Percentiles rank a stretch among this genome's conserved stretches.
phyloP scores from a whole-genome alignment of 2,113 vertebrate species.

The Calyptomena viridis region DNA sequence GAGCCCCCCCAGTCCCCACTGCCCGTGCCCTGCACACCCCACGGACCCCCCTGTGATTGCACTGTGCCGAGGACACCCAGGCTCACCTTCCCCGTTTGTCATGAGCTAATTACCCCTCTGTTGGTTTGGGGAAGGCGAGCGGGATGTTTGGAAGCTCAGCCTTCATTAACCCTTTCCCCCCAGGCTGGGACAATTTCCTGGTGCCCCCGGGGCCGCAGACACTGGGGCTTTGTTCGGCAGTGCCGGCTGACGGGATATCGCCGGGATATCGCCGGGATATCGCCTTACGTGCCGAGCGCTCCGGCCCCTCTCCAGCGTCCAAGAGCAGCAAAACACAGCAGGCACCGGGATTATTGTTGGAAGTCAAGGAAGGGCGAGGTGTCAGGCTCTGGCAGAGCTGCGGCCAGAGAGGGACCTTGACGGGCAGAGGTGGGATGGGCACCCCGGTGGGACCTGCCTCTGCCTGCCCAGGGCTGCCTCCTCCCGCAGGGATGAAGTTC shows the following conservation, averaged over 20 bases:
- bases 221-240: conserved; percentile 47
- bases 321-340: conserved; percentile 56
- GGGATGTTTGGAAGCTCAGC: conserved; percentile 25
- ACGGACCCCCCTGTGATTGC: background rate
- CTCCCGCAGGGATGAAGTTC: background rate
- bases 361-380: background rate
- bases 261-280: background rate
- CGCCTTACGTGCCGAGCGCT: conserved; percentile 30
- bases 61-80: background rate
- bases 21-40: background rate
- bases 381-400: background rate
- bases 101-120: conserved; percentile 16
- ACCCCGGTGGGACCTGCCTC: background rate
- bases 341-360: background rate
- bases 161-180: conserved; percentile 52
- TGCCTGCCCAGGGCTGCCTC: background rate
- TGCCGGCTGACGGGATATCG: background rate
- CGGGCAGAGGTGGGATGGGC: background rate
- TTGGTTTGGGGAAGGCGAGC: background rate
- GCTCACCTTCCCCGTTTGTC: background rate
- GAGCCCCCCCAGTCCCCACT: background rate
- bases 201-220: conserved; percentile 6
- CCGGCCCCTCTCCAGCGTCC: conserved; percentile 11
- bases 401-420: accelerated
- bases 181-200: conserved; percentile 33